phyloP scores from a whole-genome alignment of 1,140 invertebrate species.

The Drosophila novamexicana region DNA sequence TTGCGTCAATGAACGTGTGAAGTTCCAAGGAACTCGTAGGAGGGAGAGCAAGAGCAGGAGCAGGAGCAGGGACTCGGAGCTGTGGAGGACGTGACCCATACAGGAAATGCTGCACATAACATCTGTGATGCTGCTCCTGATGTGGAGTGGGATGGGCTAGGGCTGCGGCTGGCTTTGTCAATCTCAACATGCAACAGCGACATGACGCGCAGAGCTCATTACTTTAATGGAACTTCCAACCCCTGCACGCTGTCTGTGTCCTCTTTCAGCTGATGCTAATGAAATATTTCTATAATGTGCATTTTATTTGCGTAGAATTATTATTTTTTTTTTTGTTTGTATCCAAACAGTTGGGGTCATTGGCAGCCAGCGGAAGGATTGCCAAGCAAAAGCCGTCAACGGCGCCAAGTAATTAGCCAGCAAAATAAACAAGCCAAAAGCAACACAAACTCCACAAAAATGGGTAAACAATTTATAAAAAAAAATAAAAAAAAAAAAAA shows the following conservation, averaged over 20 bases:
- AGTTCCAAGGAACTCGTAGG: conserved; percentile 29
- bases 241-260: conserved; percentile 32
- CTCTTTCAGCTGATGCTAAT: conserved; percentile 49
- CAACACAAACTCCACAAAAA: conserved; percentile 22
- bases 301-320: conserved; percentile 53
- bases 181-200: conserved; percentile 47
- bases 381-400: conserved; percentile 4
- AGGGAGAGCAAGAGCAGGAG: background rate
- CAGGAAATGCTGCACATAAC: conserved; percentile 70
- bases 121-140: conserved; percentile 39
- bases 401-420: conserved; percentile 60
- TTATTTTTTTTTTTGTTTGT: conserved; percentile 35
- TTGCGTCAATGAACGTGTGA: conserved; percentile 51
- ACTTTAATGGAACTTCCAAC: conserved; percentile 59
- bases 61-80: background rate
- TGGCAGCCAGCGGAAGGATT: conserved; percentile 29
- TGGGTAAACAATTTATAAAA: conserved; percentile 50
- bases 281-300: conserved; percentile 47
- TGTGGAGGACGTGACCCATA: conserved; percentile 40
- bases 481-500: conserved; percentile 36
- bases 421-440: conserved; percentile 57
- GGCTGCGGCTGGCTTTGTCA: conserved; percentile 59
- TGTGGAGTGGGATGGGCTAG: background rate
- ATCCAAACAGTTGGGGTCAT: conserved; percentile 25
- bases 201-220: conserved; percentile 75